phyloP scores from a whole-genome alignment of 2,113 vertebrate genomes.

The Carettochelys insculpta region DNA sequence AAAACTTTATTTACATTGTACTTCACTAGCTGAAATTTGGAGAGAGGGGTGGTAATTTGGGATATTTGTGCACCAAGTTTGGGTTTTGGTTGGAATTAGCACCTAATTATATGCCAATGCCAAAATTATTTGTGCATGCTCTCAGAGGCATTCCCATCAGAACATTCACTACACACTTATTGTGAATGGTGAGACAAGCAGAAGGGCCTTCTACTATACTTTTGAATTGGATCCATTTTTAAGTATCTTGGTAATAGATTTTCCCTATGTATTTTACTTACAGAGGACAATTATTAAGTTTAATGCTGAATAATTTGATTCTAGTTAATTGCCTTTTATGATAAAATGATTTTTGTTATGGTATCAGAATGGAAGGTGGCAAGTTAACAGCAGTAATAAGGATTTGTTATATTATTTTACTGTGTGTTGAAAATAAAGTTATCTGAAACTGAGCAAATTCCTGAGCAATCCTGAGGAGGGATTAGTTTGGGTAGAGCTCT shows the following conservation, averaged over 20 bases:
- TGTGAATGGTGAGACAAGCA: background rate
- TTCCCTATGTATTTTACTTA: background rate
- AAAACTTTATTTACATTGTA: fast-evolving
- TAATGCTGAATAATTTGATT: background rate
- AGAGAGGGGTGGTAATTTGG: background rate
- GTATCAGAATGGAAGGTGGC: background rate
- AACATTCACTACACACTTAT: background rate
- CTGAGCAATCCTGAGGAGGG: background rate
- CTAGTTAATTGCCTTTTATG: background rate
- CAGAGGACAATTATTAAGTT: background rate
- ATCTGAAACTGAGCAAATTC: background rate
- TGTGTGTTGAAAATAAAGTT: no score
- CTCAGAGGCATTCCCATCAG: background rate
- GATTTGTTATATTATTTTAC: background rate
- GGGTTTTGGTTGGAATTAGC: background rate
- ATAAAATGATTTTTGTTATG: background rate
- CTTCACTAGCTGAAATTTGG: fast-evolving
- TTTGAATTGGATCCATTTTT: background rate
- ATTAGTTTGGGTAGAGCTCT: background rate
- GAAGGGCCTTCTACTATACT: background rate
- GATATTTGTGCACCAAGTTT: fast-evolving
- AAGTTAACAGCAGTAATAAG: background rate
- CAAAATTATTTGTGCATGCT: background rate
- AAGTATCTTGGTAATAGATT: no score
- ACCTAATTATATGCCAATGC: no score